These are phyloP conservation scores for Dinoponera quadriceps DNA, from an alignment of 1,140 invertebrate species.

Conservation along the genomic window DNA sequence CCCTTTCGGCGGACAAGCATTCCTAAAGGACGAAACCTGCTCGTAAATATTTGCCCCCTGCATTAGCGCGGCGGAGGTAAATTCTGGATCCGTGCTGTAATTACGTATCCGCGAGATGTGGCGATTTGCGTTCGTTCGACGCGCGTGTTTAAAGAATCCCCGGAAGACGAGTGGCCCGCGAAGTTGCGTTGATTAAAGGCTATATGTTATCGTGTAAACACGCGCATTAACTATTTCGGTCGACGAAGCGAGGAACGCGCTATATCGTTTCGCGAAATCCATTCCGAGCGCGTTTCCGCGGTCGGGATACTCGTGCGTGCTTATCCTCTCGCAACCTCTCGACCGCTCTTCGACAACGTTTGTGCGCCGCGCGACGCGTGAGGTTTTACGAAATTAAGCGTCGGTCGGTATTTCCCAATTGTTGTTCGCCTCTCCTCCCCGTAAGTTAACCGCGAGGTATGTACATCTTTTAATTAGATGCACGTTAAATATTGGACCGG, in stretches of 20 bases:
- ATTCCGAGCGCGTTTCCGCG: not conserved
- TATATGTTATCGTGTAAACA: not conserved
- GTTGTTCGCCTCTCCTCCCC: not conserved
- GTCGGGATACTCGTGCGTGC: not conserved
- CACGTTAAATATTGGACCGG: slow-evolving; percentile 10
- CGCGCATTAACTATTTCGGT: not conserved
- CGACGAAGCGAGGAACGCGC: not conserved
- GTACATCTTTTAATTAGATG: slow-evolving; percentile 49
- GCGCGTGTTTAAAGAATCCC: slow-evolving; percentile 49
- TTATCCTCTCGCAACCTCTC: not conserved
- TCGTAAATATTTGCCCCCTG: slow-evolving; percentile 74
- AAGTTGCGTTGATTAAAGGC: slow-evolving; percentile 13
- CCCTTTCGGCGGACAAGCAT: slow-evolving; percentile 33
- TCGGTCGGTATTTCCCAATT: slow-evolving; percentile 2
- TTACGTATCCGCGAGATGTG: slow-evolving; percentile 61
- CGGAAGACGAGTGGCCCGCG: not conserved
- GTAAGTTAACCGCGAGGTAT: not conserved
- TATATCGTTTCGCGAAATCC: not conserved
- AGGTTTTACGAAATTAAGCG: slow-evolving; percentile 19
- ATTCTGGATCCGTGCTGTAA: slow-evolving; percentile 61
- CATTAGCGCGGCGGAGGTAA: slow-evolving; percentile 67
- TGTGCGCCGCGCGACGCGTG: not conserved
- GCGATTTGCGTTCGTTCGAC: slow-evolving; percentile 35
- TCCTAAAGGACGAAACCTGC: slow-evolving; percentile 34
- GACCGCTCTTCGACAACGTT: not conserved